phyloP scores from a whole-genome alignment of 2,113 vertebrate genomes.

The Amia ocellicauda region DNA sequence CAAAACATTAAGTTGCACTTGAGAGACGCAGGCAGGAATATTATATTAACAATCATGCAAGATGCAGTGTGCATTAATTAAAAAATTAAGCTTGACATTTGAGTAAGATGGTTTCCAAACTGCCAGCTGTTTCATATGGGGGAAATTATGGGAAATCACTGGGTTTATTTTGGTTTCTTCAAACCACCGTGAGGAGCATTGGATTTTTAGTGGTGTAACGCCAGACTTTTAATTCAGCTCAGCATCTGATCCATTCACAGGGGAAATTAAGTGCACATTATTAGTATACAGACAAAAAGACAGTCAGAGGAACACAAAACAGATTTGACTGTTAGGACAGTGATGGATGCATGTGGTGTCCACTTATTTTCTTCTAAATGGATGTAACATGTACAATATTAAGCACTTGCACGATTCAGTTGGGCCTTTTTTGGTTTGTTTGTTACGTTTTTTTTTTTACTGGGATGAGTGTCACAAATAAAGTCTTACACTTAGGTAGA shows the following conservation, averaged over 20 bases:
- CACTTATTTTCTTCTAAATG: too few relatives aligned
- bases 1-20: not conserved
- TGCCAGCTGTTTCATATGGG: not conserved
- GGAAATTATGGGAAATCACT: not conserved
- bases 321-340: too few relatives aligned
- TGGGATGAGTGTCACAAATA: too few relatives aligned
- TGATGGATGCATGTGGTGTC: too few relatives aligned
- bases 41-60: not conserved
- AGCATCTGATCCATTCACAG: too few relatives aligned
- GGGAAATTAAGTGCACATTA: too few relatives aligned
- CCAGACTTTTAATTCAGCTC: too few relatives aligned
- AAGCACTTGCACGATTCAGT: too few relatives aligned
- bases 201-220: not conserved
- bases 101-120: not conserved
- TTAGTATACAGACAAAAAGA: not conserved
- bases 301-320: not conserved
- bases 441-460: too few relatives aligned
- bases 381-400: too few relatives aligned
- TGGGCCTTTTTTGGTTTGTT: too few relatives aligned
- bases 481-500: too few relatives aligned
- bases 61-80: not conserved
- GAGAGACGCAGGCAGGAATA: not conserved
- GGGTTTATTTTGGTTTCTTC: not conserved
- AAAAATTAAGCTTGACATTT: not conserved
- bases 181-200: not conserved